Evolutionary conservation across 37 sponge, comb jelly and placozoan species (phyloP), one percentile per base, ranked within the genome.

Genomic region (Theonella swinhoei): DNA sequence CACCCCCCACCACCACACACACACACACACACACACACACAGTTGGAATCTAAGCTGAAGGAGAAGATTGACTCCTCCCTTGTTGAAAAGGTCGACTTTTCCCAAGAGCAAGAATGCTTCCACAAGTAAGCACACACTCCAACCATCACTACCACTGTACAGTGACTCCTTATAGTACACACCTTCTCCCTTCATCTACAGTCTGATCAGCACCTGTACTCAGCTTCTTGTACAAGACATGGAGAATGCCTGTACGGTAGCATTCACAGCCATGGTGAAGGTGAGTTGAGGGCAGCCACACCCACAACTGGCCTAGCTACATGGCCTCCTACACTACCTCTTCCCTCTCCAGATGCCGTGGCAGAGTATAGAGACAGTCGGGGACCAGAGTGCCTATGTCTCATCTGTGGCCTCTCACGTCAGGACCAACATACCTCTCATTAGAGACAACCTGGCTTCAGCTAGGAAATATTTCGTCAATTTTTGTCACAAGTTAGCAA

Each of bases 401-500:
- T 80, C 93, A 38, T 79, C 88, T 31, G 79, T 99, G 29, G 86
- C 76, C 17, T 40, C 79, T 24, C 93, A 96, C 54, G 64, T 99
- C 20, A 41, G 81, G 1, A 79, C 64, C 75, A 95, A 86, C 41
- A 72, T 99, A 3, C 99, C 99, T 4, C 71, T 92, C 14, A 70
- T 99, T 14, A 93, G 99, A 76, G 97, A 99, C 39, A 90, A 86
- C 60, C 86, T 99, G 23, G 68, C 93, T 54, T 90, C 90, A 0
- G 90, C 89, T 71, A 83, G 97, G 60, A 99, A 99, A 73, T 99
- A 96, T 75, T 99, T 99, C 75, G 78, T 90, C 65, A 94, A 99
- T 84, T 96, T 96, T 85, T 99, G 99, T 65, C 93, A 95, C 81
- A 99, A 96, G 78, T 93, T 99, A 85, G 99, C 94, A 29, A 89